Conservation (phyloP, 1,140 invertebrate species). For the Portunus trituberculatus region DNA sequence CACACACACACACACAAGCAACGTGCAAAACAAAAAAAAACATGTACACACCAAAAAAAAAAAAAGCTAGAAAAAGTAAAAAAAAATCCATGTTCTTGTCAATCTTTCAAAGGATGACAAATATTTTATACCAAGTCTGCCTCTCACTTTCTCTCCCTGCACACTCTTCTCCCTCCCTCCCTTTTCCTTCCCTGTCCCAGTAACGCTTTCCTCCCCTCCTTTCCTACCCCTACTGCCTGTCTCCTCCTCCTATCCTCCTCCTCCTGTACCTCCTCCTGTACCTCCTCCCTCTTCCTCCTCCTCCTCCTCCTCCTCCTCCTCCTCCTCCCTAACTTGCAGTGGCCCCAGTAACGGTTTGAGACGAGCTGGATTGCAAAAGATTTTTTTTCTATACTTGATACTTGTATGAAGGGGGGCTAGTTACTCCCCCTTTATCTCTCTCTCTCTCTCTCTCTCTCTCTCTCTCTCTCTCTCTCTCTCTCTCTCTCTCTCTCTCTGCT, state of each 20-base stretch:
- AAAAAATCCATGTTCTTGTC: neutral
- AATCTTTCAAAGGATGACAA: too few species aligned
- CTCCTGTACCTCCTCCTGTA: too few species aligned
- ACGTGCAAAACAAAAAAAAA: neutral
- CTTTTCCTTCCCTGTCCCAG: neutral
- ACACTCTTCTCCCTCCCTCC: neutral
- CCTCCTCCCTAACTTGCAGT: neutral
- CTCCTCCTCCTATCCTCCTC: too few species aligned
- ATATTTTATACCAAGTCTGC: neutral
- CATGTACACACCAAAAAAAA: neutral
- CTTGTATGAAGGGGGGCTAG: too few species aligned
- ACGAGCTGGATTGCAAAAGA: neutral
- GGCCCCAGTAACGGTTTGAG: constrained; percentile 18
- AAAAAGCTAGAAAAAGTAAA: neutral
- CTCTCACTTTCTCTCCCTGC: neutral
- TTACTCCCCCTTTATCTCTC: neutral
- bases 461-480: neutral
- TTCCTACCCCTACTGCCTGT: too few species aligned
- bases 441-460: neutral
- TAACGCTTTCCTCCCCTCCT: neutral
- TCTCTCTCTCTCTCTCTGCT: neutral
- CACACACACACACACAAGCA: neutral
- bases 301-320: neutral
- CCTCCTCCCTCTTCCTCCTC: too few species aligned
- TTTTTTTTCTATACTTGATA: neutral